Conservation (phyloP, 2,113 vertebrate genomes). For the Heteronetta atricapilla region DNA sequence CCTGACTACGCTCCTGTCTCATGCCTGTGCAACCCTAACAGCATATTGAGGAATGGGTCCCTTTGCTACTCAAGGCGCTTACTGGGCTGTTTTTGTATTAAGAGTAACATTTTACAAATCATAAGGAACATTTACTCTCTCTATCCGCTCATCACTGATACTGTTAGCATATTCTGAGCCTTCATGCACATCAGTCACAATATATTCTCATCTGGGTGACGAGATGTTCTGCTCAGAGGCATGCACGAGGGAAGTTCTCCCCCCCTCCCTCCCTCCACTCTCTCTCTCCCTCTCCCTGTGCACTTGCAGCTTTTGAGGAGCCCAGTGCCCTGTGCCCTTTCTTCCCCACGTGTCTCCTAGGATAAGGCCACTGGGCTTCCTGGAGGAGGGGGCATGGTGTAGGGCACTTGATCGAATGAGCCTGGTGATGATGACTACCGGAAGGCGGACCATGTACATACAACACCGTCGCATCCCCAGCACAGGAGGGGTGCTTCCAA, state of each 20-base stretch:
- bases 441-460: neutral
- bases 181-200: neutral
- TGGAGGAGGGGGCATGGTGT: neutral
- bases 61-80: neutral
- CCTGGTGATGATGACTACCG: rapidly evolving
- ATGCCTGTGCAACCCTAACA: rapidly evolving
- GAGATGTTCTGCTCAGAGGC: neutral
- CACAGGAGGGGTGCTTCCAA: too few species aligned
- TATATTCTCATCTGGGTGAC: neutral
- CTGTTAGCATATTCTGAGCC: neutral
- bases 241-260: neutral
- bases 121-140: neutral
- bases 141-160: neutral
- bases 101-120: neutral
- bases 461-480: neutral
- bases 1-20: too few species aligned
- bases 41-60: neutral
- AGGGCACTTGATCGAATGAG: neutral
- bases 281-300: too few species aligned
- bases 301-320: neutral
- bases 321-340: neutral
- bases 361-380: neutral
- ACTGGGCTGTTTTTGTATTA: neutral
- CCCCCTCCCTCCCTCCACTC: neutral
- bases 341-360: neutral